Base-by-base conservation (phyloP, 2,888 invertebrate genomes). In the Spatulosminthurus flaviceps region DNA sequence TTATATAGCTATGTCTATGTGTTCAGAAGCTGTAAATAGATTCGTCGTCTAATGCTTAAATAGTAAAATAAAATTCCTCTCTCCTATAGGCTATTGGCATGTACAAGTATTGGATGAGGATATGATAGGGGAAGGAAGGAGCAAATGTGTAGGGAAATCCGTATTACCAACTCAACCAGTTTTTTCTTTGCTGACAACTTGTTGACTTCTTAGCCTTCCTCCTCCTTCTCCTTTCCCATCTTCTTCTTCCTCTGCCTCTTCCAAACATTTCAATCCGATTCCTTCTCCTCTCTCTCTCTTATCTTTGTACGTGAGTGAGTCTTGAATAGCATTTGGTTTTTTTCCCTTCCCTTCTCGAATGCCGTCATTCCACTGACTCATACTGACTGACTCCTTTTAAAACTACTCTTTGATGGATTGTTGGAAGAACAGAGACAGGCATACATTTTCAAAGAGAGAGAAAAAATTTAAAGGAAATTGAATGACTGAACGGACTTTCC, bases 121-220 rank as follows among this genome's bases (percentile, higher is more conserved):
- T n/a, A n/a, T n/a, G n/a, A n/a, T n/a, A n/a, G n/a, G 51, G n/a
- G 16, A 16, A 2, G 51, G 51, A 51, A 51, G 51, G n/a, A 51
- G 16, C 2, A 2, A 51, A 51, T 51, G 51, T 16, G 41, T 51
- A 51, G 51, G 51, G 16, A 51, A 51, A 51, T 51, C n/a, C 51
- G 51, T 51, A 51, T 19, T 51, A 51, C 51, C 51, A 51, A 24
- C 64, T 64, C 64, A 64, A 64, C 19, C 64, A 5, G 22, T 24
- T 64, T 64, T n/a, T 64, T 64, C 64, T 64, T 64, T 64, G 64
- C 24, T 64, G 64, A 64, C 64, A 64, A 64, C 64, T 64, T 64
- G 64, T 64, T 64, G 64, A 64, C 64, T 64, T 64, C 64, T 21
- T 64, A 64, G 24, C 22, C 7, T 64, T 64, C 24, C 26, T 64